Evolutionary conservation across 2,113 vertebrate species (phyloP), one percentile per base, ranked within the genome.

Genomic region (Scolopax mira): DNA sequence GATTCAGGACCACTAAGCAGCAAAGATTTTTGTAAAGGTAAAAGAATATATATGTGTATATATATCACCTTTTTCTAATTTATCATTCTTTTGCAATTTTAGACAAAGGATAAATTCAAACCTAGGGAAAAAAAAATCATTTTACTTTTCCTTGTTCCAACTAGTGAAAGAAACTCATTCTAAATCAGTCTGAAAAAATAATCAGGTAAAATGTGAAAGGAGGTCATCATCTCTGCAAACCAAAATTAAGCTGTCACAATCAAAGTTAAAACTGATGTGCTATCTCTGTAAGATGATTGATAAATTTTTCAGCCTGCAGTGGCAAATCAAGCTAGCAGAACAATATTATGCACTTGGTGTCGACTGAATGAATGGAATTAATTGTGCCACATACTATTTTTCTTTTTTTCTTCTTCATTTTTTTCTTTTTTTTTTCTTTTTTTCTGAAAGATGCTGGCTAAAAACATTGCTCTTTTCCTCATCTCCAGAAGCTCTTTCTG

Each of bases 221-320:
- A 86, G 3, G 3, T 17, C 23, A 33, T 95, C 28, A 66, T 74
- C 73, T 77, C 79, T 66, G 31, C 72, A 96, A 85, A 67, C 7
- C n/a, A 72, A 92, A 80, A 91, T 86, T 49, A 94, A 87, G 44
- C 70, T 80, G 42, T 71, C 75, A 91, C 48, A 94, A 86, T 94
- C 74, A 87, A 78, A 86, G 61, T 46, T 83, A 86, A 91, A 96
- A 70, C 35, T 0, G 0, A 60, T 65, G 25, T 46, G 71, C 14
- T 92, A 42, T 44, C 42, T 90, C 58, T 79, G 14, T 41, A 41
- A 72, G 48, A 77, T 12, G n/a, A 77, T 48, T 82, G 37, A 88
- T 69, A 17, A 58, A 55, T 51, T 79, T 94, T 86, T 88, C 58
- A 81, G 71, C 31, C 54, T 55, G 48, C 24, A 78, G 41, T 51